Evolutionary conservation across 2,888 invertebrate species (phyloP), one percentile per base, ranked within the genome.

Genomic region (Drosophila meridiana): DNA sequence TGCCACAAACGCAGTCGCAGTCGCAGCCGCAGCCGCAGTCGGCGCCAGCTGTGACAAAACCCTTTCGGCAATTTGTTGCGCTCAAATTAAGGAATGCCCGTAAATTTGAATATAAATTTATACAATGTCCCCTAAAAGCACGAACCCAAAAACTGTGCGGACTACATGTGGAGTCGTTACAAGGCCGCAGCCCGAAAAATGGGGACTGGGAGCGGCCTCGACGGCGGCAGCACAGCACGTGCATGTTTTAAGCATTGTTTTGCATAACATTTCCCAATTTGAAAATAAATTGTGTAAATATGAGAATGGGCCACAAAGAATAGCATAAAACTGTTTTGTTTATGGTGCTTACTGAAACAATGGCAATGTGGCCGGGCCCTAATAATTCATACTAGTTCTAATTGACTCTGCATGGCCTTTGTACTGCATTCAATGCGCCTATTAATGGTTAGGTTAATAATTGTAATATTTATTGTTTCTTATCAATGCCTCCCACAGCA

Each of bases 401-500:
- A 7, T 40, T 42, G 30, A 11, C 7, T 50, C 42, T 32, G 40
- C 48, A 56, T 62, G 75, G 43, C 57, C 58, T 62, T 52, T 62
- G 53, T 50, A 36, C 30, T 45, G 43, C 26, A 48, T 30, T 43
- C 11, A 36, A 40, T 13, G 20, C 11, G 47, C 9, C n/a, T 6
- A 45, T 55, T 42, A 45, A 8, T 36, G 60, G 2, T 2, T 20
- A 20, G 8, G 14, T 30, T 26, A 26, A 26, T 26, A 5, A 34
- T 26, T 32, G 32, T 7, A 4, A 34, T 20, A 40, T 55, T 40
- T 20, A 30, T 55, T 40, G 50, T 36, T 38, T 9, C 4, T 20
- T 36, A 36, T 53, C 11, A 48, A 9, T 42, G 2, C 45, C 42
- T 14, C 2, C 38, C 30, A 63, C 89, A 97, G 97, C 96, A 1